These are phyloP conservation scores for Mythimna lalbum DNA, from an alignment of 2,888 invertebrate genomes.

Conservation along the genomic window DNA sequence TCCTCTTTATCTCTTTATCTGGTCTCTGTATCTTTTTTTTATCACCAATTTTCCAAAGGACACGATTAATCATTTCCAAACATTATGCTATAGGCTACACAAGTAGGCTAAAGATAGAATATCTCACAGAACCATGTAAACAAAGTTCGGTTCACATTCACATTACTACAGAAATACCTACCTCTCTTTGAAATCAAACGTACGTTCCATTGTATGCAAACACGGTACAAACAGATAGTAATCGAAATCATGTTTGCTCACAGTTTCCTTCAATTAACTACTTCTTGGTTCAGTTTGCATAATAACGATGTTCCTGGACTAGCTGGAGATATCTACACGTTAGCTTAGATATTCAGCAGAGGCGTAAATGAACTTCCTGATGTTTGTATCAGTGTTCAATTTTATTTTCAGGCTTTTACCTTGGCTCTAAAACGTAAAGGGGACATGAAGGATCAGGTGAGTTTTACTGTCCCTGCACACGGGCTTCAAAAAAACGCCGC, in stretches of 20 bases:
- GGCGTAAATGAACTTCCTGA: not conserved
- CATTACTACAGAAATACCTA: not conserved
- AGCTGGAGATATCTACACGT: not conserved
- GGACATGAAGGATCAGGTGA: too few species aligned
- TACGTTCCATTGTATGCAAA: slow-evolving; percentile 2
- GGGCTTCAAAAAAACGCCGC: too few species aligned
- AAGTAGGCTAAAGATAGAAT: not conserved
- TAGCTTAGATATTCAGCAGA: not conserved
- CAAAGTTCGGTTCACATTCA: not conserved
- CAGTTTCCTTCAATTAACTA: slow-evolving; percentile 20
- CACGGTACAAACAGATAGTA: slow-evolving; percentile 8
- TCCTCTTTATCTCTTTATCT: too few species aligned
- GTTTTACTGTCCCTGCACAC: too few species aligned
- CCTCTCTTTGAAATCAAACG: not conserved
- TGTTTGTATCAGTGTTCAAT: too few species aligned
- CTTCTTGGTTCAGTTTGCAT: slow-evolving; percentile 11
- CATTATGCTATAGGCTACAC: not conserved
- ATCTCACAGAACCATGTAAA: not conserved
- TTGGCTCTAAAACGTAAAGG: too few species aligned
- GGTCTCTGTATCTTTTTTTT: too few species aligned
- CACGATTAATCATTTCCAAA: not conserved
- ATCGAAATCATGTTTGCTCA: slow-evolving; percentile 24
- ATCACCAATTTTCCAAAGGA: not conserved
- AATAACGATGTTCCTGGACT: not conserved
- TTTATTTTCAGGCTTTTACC: too few species aligned